Percentiles rank a stretch among this genome's conserved stretches.
These are phyloP conservation scores for Catocala fraxini DNA, from an alignment of 2,888 invertebrate genomes.

Conservation along the genomic window DNA sequence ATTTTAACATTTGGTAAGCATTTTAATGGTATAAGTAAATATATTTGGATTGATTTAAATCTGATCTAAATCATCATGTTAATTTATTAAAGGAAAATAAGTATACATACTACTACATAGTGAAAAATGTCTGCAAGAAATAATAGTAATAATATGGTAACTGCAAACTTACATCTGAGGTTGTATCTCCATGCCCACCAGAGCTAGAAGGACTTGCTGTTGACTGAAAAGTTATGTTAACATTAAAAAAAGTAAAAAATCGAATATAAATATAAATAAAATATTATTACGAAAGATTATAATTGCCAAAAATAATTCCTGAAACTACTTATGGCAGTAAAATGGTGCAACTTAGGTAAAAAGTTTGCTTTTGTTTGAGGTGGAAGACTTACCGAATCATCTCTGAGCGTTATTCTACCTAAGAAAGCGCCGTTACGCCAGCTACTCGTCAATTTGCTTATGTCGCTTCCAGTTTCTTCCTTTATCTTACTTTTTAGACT, in stretches of 20 bases:
- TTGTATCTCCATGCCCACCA: constrained; percentile 76
- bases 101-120: too few relatives aligned
- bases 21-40: too few relatives aligned
- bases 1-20: too few relatives aligned
- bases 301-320: too few relatives aligned
- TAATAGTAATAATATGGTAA: background rate
- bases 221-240: constrained; percentile 63
- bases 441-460: constrained; percentile 85
- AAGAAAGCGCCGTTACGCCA: constrained; percentile 84
- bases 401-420: constrained; percentile 83
- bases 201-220: constrained; percentile 81
- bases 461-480: constrained; percentile 95
- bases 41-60: too few relatives aligned
- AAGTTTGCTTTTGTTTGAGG: background rate
- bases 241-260: background rate
- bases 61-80: too few relatives aligned
- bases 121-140: too few relatives aligned
- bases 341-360: too few relatives aligned
- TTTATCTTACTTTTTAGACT: constrained; percentile 96
- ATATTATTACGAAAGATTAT: background rate
- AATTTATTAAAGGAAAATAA: too few relatives aligned
- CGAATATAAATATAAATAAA: background rate
- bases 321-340: too few relatives aligned
- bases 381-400: constrained; percentile 75
- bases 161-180: constrained; percentile 73